Evolutionary conservation across 2,888 invertebrate species (phyloP), one percentile per base, ranked within the genome.

Genomic region (Coronaproctus castanopsis): DNA sequence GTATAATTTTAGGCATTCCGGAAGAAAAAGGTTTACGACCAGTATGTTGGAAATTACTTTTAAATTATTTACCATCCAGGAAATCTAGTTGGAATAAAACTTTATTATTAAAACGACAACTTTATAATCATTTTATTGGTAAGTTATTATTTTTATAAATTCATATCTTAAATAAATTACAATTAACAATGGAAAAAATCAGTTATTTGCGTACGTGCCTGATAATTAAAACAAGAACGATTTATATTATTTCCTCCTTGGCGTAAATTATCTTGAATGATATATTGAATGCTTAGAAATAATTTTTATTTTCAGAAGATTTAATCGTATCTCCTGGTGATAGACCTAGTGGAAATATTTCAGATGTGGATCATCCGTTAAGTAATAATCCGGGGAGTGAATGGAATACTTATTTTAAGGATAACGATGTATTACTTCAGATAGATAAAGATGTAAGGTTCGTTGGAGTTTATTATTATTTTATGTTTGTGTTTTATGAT

Each of bases 351-450:
- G 67, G 68, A 54, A 79, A 79, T 2, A 73, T 36, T 14, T 5
- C 79, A 2, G 68, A 73, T 57, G 76, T 76, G 50, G 90, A 91
- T 71, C 88, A 98, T 79, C 98, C 97, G 0, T 74, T 98, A 57
- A 95, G 88, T 71, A 83, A 87, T n/a, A 89, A 87, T 67, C 93
- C 96, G 0, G 87, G 90, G 66, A 95, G 95, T 70, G 85, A 90
- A 55, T 98, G 98, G 98, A 85, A 85, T 67, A 85, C 84, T 2
- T 97, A 85, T 72, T 98, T 98, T 73, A 89, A 87, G 71, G 97
- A 98, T 71, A 98, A 98, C 72, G 95, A 97, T 74, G 92, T 96
- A 62, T 75, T 98, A 51, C 73, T 95, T 52, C 98, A 98, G 77
- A 97, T 98, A 67, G 96, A 97, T 72, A 97, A 96, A 72, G 95